Evolutionary conservation across 2,888 invertebrate genomes (phyloP), one percentile per base, ranked within the genome.

Genomic region (Laspeyria flexula): DNA sequence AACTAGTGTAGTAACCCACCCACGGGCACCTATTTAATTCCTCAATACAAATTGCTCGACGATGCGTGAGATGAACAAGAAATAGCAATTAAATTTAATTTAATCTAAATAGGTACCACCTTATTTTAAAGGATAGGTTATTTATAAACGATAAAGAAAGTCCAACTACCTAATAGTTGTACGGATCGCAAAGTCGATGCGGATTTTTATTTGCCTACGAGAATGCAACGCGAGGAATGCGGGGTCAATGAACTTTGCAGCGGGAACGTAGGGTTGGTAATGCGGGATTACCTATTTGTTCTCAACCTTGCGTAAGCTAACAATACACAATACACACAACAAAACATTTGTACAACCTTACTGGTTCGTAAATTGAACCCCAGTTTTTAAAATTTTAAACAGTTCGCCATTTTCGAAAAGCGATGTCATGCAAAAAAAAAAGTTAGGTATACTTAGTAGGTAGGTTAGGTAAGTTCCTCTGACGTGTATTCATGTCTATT

Each of bases 141-240:
- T 62, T 68, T 55, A 64, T 61, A 66, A 71, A 66, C 13, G 59
- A 51, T 56, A 66, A 63, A 68, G 61, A 73, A 58, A 56, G 56
- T n/a, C n/a, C n/a, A n/a, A 61, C 62, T 43, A 63, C 66, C 43
- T 73, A 73, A 68, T 60, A 55, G 49, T 57, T 47, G 42, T 54
- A 55, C 54, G 59, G 40, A 48, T 54, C 49, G 48, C 60, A 60
- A 65, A 69, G 65, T 66, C 65, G 61, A 64, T 65, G 63, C 51
- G 63, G 62, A 70, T 74, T 79, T 79, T 84, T 79, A 77, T 81
- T 73, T 78, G n/a, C n/a, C 49, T 67, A 72, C 71, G 65, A 66
- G 77, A 78, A 77, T 78, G 77, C 80, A 80, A 71, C 71, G 73
- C 62, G 60, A 68, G 80, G 82, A 79, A 82, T 81, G 79, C 69